Evolutionary conservation across 2,797 vertebrate species (phyloP).

Genomic region (Lagocephalus sceleratus): DNA sequence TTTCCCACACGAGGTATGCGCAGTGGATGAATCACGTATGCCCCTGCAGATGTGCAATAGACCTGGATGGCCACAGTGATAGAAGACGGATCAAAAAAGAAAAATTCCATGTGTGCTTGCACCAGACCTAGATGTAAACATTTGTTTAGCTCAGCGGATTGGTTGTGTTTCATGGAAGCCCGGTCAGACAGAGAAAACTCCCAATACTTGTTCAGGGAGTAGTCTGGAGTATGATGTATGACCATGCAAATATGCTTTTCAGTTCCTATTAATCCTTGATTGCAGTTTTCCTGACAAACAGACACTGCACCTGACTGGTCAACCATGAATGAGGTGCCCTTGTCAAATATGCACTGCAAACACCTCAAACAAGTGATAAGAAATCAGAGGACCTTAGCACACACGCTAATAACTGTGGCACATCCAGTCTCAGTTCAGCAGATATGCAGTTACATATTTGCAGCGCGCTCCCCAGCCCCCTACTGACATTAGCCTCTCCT

Average conservation of each 20-base stretch:
- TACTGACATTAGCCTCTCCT: conserved; percentile 55
- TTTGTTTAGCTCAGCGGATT: not conserved
- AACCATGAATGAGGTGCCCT: no score
- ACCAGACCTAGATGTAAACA: conserved; percentile 13
- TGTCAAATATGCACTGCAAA: no score
- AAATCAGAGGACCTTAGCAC: conserved; percentile 12
- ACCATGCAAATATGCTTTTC: not conserved
- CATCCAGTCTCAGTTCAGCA: conserved; percentile 27
- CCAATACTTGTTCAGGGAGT: conserved; percentile 8
- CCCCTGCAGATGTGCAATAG: no score
- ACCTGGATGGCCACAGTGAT: not conserved
- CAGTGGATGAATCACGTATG: conserved; percentile 12
- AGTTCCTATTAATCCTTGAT: not conserved
- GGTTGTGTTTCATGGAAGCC: no score
- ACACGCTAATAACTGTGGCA: conserved; percentile 15
- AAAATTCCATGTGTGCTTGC: conserved; percentile 5
- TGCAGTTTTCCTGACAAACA: not conserved
- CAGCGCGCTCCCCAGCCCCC: conserved; percentile 44
- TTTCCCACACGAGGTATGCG: conserved; percentile 12
- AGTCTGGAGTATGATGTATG: conserved; percentile 24
- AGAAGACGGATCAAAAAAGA: conserved; percentile 25
- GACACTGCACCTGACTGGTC: not conserved
- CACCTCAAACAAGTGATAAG: conserved; percentile 3
- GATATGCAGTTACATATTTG: conserved; percentile 34
- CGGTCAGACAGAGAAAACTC: no score